Base-by-base conservation (phyloP, 2,797 vertebrate species). In the Neomorphus geoffroyi region DNA sequence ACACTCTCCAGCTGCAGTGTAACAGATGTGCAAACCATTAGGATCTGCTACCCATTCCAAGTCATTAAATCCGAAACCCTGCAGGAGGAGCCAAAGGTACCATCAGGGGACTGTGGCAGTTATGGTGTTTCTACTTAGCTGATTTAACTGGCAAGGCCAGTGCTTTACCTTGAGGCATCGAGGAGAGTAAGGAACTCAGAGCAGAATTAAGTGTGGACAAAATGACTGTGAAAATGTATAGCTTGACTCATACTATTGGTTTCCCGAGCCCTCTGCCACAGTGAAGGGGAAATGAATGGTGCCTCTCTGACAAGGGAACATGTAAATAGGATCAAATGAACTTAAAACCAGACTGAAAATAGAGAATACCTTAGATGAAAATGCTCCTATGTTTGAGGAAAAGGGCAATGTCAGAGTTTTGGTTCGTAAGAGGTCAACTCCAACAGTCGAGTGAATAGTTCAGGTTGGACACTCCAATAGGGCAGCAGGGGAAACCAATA, bases 21-120 rank as follows among this genome's bases (percentile, higher is more conserved):
- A 93, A 95, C 96, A 96, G 96, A 97, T 94, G 94, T 95, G 92
- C 91, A 94, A 91, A 95, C 95, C 93, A 97, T 97, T 95, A 97
- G 91, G 92, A 96, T 95, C 94, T 94, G 92, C 94, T 56, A 91
- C 93, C 84, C 91, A 88, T 96, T 97, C 96, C 93, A 96, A 96
- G 92, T 75, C 93, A 96, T 97, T 96, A 96, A 96, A 93, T 96
- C 94, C 0, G 28, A 97, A 95, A 96, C 92, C 87, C 80, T 92
- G 80, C 94, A 95, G 81, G 61, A 96, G 89, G 89, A 91, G 51
- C 90, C 93, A 89, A 95, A 92, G 93, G 93, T 91, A 84, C 94
- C 93, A 81, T 69, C 95, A 96, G 35, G 93, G 94, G 92, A 96
- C 80, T 66, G 81, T 88, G 94, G 80, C 82, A 90, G 85, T 78